phyloP scores from a whole-genome alignment of 2,888 invertebrate species.

The Venusia cambrica region DNA sequence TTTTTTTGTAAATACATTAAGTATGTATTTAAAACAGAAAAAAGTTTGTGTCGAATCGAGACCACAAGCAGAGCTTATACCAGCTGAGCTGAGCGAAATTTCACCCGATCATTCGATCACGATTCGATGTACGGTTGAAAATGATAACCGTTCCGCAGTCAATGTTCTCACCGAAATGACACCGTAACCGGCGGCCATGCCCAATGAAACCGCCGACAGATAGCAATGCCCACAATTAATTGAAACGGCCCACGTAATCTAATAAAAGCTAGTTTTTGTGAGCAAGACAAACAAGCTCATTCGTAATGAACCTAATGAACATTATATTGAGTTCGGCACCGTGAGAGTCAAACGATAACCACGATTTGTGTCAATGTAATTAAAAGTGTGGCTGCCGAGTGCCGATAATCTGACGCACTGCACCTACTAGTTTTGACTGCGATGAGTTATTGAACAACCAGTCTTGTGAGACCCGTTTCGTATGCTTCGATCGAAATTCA shows the following conservation, averaged over 20 bases:
- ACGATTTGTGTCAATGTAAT: constrained; percentile 80
- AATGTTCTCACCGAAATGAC: constrained; percentile 72
- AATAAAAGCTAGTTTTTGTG: constrained; percentile 78
- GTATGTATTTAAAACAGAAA: no score
- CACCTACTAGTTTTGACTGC: constrained; percentile 70
- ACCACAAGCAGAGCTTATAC: no score
- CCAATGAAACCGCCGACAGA: constrained; percentile 72
- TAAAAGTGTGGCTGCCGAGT: constrained; percentile 79
- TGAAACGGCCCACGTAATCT: constrained; percentile 80
- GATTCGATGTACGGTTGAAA: no score
- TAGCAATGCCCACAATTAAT: constrained; percentile 75
- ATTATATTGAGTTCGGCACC: constrained; percentile 76
- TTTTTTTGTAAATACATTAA: no score
- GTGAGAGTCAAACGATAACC: constrained; percentile 77
- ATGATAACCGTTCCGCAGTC: no score
- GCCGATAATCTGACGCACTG: constrained; percentile 72
- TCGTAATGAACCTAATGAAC: constrained; percentile 80
- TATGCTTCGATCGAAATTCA: constrained; percentile 19
- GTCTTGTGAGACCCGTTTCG: constrained; percentile 42
- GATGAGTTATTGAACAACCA: constrained; percentile 61
- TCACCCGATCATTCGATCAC: no score
- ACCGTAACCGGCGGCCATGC: constrained; percentile 73
- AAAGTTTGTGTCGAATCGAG: no score
- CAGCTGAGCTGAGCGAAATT: no score
- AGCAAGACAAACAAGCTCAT: constrained; percentile 79